Evolutionary conservation across 2,113 vertebrate genomes (phyloP).

Genomic region (Atlantisia rogersi): DNA sequence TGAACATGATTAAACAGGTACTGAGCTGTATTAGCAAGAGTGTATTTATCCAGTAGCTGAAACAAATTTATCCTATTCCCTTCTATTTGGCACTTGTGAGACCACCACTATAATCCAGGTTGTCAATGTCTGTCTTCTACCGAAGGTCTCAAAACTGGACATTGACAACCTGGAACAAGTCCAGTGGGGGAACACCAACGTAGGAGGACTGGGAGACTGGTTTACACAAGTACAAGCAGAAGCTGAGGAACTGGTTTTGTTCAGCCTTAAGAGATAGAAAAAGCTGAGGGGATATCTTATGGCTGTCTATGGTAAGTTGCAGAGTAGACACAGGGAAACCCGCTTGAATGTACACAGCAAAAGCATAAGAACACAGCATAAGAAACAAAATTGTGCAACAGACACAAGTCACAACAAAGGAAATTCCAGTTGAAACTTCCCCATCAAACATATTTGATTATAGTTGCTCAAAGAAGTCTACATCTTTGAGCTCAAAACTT

Average conservation of each 20-base stretch:
- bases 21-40: background rate
- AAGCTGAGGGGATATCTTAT: rapidly evolving
- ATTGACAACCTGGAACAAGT: background rate
- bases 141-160: too few relatives aligned
- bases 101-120: too few relatives aligned
- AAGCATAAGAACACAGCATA: background rate
- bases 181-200: background rate
- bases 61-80: background rate
- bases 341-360: rapidly evolving
- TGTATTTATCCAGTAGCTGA: background rate
- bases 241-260: background rate
- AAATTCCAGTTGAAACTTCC: background rate
- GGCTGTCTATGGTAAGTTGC: background rate
- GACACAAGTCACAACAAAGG: background rate
- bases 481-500: background rate
- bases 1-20: background rate
- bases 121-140: too few relatives aligned
- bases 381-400: background rate
- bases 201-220: background rate
- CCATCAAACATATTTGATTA: background rate
- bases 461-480: background rate
- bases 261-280: background rate
- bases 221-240: background rate
- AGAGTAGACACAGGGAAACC: background rate
- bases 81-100: background rate